phyloP scores from a whole-genome alignment of 1,140 invertebrate species.

The Diachasmimorpha longicaudata region DNA sequence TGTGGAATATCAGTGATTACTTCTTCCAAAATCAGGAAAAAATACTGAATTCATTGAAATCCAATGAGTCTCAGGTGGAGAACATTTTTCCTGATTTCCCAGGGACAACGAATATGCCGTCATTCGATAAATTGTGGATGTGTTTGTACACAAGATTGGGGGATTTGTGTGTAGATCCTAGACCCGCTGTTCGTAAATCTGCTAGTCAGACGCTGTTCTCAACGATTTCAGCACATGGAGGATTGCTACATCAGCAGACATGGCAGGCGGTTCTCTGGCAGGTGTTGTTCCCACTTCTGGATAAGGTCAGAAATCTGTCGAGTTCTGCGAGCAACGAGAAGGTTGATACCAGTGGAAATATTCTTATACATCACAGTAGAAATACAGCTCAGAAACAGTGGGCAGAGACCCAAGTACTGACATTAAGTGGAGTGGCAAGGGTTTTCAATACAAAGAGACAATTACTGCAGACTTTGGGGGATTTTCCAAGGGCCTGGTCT shows the following conservation, averaged over 20 bases:
- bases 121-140: conserved; percentile 96
- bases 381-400: conserved; percentile 99
- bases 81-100: conserved; percentile 83
- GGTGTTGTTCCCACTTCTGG: conserved; percentile 94
- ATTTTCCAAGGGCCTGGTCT: conserved; percentile 93
- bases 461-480: conserved; percentile 82
- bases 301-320: conserved; percentile 89
- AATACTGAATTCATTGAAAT: conserved; percentile 74
- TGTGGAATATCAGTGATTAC: conserved; percentile 99
- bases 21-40: conserved; percentile 94
- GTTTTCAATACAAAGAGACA: conserved; percentile 91
- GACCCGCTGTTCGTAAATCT: conserved; percentile 97
- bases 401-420: conserved; percentile 94
- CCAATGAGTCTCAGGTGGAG: conserved; percentile 61
- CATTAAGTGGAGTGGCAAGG: conserved; percentile 75
- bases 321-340: conserved; percentile 93
- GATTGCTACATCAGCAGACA: conserved; percentile 82
- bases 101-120: conserved; percentile 81
- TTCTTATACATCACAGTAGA: conserved; percentile 97
- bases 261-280: conserved; percentile 92
- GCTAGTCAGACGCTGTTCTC: conserved; percentile 98
- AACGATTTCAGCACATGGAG: conserved; percentile 94
- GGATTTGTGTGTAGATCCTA: conserved; percentile 92
- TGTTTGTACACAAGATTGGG: conserved; percentile 89
- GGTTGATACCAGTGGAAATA: conserved; percentile 90